These are phyloP conservation scores for Eutolmus rufibarbis DNA, from an alignment of 2,888 invertebrate genomes.

Conservation along the genomic window DNA sequence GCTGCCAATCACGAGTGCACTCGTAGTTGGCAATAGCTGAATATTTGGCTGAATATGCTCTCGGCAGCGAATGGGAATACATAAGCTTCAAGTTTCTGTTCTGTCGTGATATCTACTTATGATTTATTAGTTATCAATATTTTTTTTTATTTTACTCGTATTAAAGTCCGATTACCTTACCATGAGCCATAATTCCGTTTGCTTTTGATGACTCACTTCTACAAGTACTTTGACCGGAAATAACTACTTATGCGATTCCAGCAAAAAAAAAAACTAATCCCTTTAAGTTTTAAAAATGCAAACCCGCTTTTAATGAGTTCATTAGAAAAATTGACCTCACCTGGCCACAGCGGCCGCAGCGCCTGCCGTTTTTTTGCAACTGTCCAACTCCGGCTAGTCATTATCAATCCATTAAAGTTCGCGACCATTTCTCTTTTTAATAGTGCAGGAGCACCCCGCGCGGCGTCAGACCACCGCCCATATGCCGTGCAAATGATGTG, in stretches of 20 bases:
- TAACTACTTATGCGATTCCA: neutral
- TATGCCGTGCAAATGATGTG: neutral
- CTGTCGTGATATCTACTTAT: no score
- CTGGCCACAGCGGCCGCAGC: neutral
- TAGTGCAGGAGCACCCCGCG: neutral
- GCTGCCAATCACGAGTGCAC: no score
- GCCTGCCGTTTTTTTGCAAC: neutral
- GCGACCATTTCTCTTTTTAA: neutral
- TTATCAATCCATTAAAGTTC: neutral
- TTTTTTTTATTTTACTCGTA: no score
- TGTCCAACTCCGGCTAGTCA: neutral
- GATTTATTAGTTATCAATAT: no score
- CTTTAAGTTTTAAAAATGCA: neutral
- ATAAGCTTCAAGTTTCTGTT: no score
- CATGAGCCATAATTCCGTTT: neutral
- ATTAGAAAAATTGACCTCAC: neutral
- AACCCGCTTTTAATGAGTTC: neutral
- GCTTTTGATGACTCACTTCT: neutral
- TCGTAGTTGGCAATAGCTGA: no score
- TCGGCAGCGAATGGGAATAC: no score
- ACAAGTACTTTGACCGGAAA: neutral
- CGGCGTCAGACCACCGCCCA: neutral
- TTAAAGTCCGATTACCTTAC: no score
- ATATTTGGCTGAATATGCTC: no score
- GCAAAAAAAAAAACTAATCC: neutral